phyloP scores from a whole-genome alignment of 1,140 invertebrate species.

The Venustaconcha ellipsiformis region DNA sequence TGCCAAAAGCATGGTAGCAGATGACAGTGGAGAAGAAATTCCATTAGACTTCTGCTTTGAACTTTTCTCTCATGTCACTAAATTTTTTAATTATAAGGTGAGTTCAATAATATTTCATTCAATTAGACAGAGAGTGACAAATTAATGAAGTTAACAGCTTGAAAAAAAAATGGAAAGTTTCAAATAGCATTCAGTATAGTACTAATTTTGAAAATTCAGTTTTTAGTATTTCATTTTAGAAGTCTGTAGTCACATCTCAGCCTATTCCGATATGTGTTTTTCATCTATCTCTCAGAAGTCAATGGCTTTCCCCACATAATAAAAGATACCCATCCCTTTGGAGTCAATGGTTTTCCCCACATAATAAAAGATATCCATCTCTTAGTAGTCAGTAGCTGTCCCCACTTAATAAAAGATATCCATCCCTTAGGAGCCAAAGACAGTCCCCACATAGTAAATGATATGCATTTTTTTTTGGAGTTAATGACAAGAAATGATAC shows the following conservation, averaged over 20 bases:
- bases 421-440: too few relatives aligned
- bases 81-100: constrained; percentile 95
- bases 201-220: background rate
- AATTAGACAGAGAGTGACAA: background rate
- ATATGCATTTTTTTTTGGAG: too few relatives aligned
- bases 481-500: too few relatives aligned
- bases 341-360: too few relatives aligned
- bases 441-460: too few relatives aligned
- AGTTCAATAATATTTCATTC: constrained; percentile 8
- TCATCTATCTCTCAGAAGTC: too few relatives aligned
- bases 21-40: constrained; percentile 74
- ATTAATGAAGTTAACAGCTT: background rate
- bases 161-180: background rate
- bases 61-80: constrained; percentile 95
- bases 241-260: background rate
- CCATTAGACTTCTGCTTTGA: constrained; percentile 94
- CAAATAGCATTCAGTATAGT: background rate
- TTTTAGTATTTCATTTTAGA: background rate
- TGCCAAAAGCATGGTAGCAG: constrained; percentile 88
- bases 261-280: too few relatives aligned
- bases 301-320: too few relatives aligned
- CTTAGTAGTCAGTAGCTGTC: too few relatives aligned
- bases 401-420: too few relatives aligned
- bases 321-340: too few relatives aligned
- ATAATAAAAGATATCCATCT: too few relatives aligned